Percentiles rank a stretch among this genome's conserved stretches.
Conservation (phyloP, 2,113 vertebrate species). For the Seriola dumerili region DNA sequence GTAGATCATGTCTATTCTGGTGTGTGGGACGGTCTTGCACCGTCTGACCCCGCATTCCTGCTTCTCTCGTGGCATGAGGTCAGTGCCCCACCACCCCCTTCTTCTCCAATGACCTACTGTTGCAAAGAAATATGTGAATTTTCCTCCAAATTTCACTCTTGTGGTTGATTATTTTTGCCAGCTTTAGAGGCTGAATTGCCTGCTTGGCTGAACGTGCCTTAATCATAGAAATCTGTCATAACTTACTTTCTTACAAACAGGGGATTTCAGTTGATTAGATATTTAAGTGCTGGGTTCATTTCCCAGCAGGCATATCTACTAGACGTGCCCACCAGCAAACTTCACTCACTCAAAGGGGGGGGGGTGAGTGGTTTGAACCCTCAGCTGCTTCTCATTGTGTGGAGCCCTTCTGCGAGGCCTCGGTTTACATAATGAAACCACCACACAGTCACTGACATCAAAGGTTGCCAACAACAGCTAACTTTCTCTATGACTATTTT, state of each 20-base stretch:
- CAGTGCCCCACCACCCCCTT: neutral
- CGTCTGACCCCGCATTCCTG: slow-evolving; percentile 67
- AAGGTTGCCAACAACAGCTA: neutral
- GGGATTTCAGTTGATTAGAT: neutral
- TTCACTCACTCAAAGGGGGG: slow-evolving; percentile 16
- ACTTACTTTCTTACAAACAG: neutral
- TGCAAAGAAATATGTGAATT: slow-evolving; percentile 3
- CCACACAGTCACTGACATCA: slow-evolving; percentile 22
- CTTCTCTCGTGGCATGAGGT: slow-evolving; percentile 23
- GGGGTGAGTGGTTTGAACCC: neutral
- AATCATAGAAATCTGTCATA: neutral
- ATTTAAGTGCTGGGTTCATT: neutral
- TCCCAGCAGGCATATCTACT: neutral
- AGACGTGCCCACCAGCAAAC: neutral
- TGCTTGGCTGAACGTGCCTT: neutral
- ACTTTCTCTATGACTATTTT: slow-evolving; percentile 28
- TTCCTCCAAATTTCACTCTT: neutral
- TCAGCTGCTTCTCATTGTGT: slow-evolving; percentile 53
- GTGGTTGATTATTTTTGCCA: slow-evolving; percentile 11
- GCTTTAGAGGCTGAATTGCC: neutral
- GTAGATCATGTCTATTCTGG: slow-evolving; percentile 63
- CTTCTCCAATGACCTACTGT: neutral
- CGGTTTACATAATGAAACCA: slow-evolving; percentile 34
- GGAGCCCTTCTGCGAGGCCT: slow-evolving; percentile 18
- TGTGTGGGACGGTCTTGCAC: slow-evolving; percentile 37